Evolutionary conservation across 2,888 invertebrate species (phyloP).

Genomic region (Idaea biselata): DNA sequence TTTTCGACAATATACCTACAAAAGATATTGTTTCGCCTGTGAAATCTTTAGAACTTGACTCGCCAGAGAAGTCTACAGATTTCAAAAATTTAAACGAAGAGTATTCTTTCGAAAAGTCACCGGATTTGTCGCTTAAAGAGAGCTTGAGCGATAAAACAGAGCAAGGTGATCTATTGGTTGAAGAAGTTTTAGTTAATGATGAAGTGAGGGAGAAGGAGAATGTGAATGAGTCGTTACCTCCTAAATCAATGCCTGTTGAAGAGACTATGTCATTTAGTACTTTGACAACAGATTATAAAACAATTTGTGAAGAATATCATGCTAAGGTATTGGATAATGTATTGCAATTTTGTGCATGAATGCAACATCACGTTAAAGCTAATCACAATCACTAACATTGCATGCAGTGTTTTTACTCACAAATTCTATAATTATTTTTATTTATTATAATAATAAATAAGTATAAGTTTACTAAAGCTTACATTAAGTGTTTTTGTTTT

Average conservation of each 20-base stretch:
- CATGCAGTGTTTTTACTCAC: background rate
- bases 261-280: conserved; percentile 77
- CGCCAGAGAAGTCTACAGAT: conserved; percentile 3
- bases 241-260: conserved; percentile 61
- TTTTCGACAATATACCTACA: conserved; percentile 42
- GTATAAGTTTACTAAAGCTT: background rate
- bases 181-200: conserved; percentile 64
- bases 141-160: conserved; percentile 60
- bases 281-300: conserved; percentile 86
- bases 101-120: conserved; percentile 33
- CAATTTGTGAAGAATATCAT: conserved; percentile 85
- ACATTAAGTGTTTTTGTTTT: background rate
- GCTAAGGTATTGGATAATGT: conserved; percentile 79
- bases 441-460: background rate
- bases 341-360: conserved; percentile 22
- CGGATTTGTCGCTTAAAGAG: conserved; percentile 40
- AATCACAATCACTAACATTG: background rate
- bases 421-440: background rate
- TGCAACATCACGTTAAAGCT: conserved; percentile 10
- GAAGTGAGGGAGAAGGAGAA: conserved; percentile 46
- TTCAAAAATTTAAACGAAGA: conserved; percentile 3
- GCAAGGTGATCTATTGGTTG: conserved; percentile 61
- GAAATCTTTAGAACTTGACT: conserved; percentile 22
- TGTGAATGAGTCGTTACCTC: conserved; percentile 48
- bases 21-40: conserved; percentile 34